Evolutionary conservation across 2,797 vertebrate species (phyloP).

Genomic region (Lutjanus campechanus): DNA sequence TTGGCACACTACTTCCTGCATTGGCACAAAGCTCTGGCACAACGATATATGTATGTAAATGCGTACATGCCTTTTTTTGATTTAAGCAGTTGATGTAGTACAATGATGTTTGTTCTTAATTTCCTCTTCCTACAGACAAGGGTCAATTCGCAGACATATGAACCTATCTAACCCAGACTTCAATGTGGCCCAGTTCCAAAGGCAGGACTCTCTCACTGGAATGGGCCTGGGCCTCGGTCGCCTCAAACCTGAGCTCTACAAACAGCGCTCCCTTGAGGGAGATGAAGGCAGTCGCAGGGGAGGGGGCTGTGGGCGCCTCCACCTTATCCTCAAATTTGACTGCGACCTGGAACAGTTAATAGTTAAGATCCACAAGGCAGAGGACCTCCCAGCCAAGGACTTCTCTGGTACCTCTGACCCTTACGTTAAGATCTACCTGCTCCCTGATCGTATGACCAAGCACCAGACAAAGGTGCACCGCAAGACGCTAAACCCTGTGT

Average conservation of each 20-base stretch:
- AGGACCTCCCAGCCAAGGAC: slow-evolving; percentile 97
- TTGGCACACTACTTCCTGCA: background rate
- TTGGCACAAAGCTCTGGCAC: no score
- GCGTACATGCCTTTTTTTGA: background rate
- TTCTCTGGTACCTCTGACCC: slow-evolving; percentile 99
- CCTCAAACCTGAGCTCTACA: slow-evolving; percentile 98
- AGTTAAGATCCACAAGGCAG: slow-evolving; percentile 97
- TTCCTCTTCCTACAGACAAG: slow-evolving; percentile 74
- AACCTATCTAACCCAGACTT: slow-evolving; percentile 99
- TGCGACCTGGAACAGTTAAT: slow-evolving; percentile 98
- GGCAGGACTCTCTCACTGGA: slow-evolving; percentile 95
- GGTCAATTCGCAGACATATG: slow-evolving; percentile 95
- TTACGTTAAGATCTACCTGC: slow-evolving; percentile 98
- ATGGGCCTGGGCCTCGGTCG: slow-evolving; percentile 93
- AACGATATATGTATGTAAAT: background rate
- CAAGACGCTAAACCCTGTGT: slow-evolving; percentile 97
- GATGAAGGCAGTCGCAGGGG: slow-evolving; percentile 90
- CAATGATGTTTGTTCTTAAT: slow-evolving; percentile 24
- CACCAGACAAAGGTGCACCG: slow-evolving; percentile 99
- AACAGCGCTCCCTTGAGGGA: slow-evolving; percentile 95
- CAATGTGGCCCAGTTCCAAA: slow-evolving; percentile 96
- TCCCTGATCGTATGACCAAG: slow-evolving; percentile 97
- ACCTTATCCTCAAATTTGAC: slow-evolving; percentile 97
- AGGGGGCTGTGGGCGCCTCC: slow-evolving; percentile 93
- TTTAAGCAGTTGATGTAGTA: slow-evolving; percentile 1